Evolutionary conservation across 2,888 invertebrate genomes (phyloP).

Genomic region (Pocota personata): DNA sequence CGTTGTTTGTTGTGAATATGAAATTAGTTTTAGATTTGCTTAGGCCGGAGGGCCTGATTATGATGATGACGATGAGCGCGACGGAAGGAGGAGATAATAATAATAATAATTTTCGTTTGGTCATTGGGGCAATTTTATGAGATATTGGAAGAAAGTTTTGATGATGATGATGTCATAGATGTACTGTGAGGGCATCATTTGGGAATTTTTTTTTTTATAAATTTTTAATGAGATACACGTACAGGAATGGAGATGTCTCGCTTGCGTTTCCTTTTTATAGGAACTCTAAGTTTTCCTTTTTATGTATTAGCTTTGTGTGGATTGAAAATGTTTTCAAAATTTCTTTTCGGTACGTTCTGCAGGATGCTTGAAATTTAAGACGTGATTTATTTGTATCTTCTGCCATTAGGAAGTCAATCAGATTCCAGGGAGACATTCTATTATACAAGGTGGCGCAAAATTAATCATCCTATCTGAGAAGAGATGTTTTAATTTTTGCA

Average conservation of each 20-base stretch:
- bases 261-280: not conserved
- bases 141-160: conserved; percentile 18
- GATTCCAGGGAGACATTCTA: no score
- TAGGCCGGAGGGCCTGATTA: conserved; percentile 14
- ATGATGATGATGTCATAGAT: conserved; percentile 48
- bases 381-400: no score
- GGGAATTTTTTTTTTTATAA: not conserved
- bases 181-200: not conserved
- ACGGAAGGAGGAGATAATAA: conserved; percentile 20
- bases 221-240: conserved; percentile 4
- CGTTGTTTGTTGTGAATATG: conserved; percentile 71
- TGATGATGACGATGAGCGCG: conserved; percentile 14
- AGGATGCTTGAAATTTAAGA: no score
- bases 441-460: no score
- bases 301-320: not conserved
- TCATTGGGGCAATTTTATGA: conserved; percentile 54
- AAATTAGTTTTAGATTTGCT: conserved; percentile 56
- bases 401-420: no score
- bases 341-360: no score
- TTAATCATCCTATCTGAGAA: no score
- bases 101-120: conserved; percentile 36
- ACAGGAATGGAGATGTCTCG: not conserved
- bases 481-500: no score
- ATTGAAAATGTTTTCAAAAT: not conserved
- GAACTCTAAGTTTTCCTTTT: not conserved